Evolutionary conservation across 2,113 vertebrate genomes (phyloP).

Genomic region (Patagioenas fasciata): DNA sequence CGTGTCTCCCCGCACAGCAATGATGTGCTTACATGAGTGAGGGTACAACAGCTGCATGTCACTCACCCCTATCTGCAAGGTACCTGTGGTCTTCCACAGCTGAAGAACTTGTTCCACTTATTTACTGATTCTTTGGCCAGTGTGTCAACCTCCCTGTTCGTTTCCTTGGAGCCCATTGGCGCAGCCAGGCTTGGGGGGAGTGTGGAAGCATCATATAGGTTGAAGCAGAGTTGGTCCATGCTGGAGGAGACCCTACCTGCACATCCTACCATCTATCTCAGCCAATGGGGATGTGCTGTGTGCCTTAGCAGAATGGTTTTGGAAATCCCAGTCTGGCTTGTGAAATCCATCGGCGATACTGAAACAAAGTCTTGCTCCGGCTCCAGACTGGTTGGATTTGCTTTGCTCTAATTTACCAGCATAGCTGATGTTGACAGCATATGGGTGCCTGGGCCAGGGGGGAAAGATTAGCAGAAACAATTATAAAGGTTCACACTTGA

Average conservation of each 20-base stretch:
- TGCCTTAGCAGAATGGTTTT: background rate
- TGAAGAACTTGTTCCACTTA: background rate
- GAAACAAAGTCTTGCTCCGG: background rate
- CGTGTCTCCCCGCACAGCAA: background rate
- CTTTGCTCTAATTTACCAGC: background rate
- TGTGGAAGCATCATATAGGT: background rate
- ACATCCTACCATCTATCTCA: background rate
- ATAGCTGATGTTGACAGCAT: background rate
- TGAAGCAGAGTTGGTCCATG: background rate
- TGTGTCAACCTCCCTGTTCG: background rate
- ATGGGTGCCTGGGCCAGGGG: rapidly evolving
- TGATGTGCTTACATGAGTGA: background rate
- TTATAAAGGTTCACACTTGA: background rate
- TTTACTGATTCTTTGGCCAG: background rate
- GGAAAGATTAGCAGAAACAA: background rate
- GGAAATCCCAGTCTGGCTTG: background rate
- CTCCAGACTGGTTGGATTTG: background rate
- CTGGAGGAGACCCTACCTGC: background rate
- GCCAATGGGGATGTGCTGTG: background rate
- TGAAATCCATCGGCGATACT: background rate
- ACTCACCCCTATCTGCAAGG: background rate
- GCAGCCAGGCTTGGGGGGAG: background rate
- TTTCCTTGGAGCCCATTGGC: background rate
- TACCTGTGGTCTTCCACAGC: background rate
- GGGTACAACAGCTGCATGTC: background rate